Percentiles rank a stretch among this genome's conserved stretches.
These are phyloP conservation scores for Notarius quadriscutis DNA, from an alignment of 2,113 vertebrate genomes.

Conservation along the genomic window DNA sequence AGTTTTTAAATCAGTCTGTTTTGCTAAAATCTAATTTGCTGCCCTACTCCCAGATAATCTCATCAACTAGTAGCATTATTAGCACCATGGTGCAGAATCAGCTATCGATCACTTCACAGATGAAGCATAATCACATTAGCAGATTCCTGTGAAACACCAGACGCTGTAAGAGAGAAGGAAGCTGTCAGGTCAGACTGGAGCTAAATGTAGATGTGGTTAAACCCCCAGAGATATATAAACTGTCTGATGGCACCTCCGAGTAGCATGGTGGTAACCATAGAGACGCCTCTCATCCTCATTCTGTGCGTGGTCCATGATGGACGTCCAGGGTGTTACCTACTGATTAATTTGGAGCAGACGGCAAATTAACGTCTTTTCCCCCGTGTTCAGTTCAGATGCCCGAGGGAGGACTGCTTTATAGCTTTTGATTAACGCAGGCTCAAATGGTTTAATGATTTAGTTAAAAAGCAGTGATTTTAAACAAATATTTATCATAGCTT, in stretches of 20 bases:
- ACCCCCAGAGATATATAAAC: constrained; percentile 7
- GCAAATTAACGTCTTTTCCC: constrained; percentile 6
- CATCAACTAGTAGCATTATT: background rate
- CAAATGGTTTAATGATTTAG: background rate
- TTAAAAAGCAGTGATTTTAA: background rate
- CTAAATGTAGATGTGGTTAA: constrained; percentile 24
- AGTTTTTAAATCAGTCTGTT: background rate
- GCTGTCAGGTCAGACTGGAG: background rate
- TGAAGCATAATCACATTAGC: background rate
- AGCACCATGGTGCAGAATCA: background rate
- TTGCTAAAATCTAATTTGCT: background rate
- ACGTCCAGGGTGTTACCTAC: background rate
- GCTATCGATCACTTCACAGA: background rate
- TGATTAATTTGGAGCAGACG: constrained; percentile 36
- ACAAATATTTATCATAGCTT: background rate
- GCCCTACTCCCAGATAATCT: too few relatives aligned
- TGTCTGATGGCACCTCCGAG: constrained; percentile 32
- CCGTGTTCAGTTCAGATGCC: background rate
- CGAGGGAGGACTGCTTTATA: constrained; percentile 1
- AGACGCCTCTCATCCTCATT: constrained; percentile 11
- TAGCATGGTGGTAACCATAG: constrained; percentile 45
- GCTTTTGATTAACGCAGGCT: constrained; percentile 32
- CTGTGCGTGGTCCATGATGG: constrained; percentile 14
- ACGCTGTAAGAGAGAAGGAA: constrained; percentile 6
- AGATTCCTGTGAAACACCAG: constrained; percentile 5